phyloP scores from a whole-genome alignment of 2,888 invertebrate genomes.

The Spatulosminthurus flaviceps region DNA sequence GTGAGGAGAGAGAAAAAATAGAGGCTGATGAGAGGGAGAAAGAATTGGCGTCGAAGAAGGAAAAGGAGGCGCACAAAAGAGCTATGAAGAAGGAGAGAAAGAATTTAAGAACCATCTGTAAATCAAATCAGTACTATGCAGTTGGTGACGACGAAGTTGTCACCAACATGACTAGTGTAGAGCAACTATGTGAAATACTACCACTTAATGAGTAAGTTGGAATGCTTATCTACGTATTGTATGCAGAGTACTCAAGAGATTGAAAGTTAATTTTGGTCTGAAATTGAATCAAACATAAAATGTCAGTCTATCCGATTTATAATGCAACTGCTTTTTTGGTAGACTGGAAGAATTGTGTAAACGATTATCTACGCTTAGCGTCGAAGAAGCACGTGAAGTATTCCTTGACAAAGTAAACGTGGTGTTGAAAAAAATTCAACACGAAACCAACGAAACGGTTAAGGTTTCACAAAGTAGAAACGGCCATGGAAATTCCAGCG shows the following conservation, averaged over 20 bases:
- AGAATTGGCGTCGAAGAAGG: constrained; percentile 83
- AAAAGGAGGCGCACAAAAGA: constrained; percentile 85
- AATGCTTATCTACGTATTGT: no score
- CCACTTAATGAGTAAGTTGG: constrained; percentile 63
- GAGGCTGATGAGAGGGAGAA: constrained; percentile 84
- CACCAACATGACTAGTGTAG: constrained; percentile 87
- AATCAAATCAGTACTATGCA: constrained; percentile 82
- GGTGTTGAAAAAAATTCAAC: constrained; percentile 80
- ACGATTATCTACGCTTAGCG: constrained; percentile 63
- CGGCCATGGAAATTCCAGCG: constrained; percentile 68
- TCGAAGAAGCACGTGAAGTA: constrained; percentile 72
- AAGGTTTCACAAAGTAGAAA: constrained; percentile 64
- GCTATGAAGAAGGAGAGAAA: constrained; percentile 88
- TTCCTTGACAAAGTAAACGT: constrained; percentile 76
- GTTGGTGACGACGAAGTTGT: constrained; percentile 77
- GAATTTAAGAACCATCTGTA: constrained; percentile 79
- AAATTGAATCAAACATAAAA: no score
- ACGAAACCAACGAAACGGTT: constrained; percentile 67
- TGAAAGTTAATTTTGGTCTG: no score
- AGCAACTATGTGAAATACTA: constrained; percentile 87
- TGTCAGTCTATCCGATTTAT: no score
- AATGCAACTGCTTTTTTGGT: no score
- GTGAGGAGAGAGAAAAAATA: constrained; percentile 77
- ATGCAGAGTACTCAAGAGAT: no score
- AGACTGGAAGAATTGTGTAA: constrained; percentile 65